Evolutionary conservation across 2,113 vertebrate genomes (phyloP).

Genomic region (Taurulus bubalis): DNA sequence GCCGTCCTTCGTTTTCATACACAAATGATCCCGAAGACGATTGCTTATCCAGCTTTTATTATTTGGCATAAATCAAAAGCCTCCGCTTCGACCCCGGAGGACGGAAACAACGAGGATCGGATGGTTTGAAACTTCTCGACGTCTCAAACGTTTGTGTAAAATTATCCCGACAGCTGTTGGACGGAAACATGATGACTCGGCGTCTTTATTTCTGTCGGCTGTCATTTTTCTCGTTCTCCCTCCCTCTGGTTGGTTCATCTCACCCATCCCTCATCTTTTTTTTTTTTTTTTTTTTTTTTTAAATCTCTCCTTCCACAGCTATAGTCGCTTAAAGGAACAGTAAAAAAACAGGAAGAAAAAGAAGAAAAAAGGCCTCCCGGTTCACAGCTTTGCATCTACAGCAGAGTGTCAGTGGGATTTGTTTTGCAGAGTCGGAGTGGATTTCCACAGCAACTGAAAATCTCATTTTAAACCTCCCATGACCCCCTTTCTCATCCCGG

Average conservation of each 20-base stretch:
- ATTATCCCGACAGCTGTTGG: not conserved
- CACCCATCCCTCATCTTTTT: not conserved
- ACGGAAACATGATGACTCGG: not conserved
- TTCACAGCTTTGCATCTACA: slow-evolving; percentile 38
- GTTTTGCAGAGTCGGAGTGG: slow-evolving; percentile 38
- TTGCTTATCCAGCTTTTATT: not conserved
- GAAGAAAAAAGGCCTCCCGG: not conserved
- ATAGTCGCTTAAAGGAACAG: slow-evolving; percentile 15
- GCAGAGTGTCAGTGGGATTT: slow-evolving; percentile 49
- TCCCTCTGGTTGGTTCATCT: slow-evolving; percentile 16
- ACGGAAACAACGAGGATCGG: not conserved
- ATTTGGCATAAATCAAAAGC: not conserved
- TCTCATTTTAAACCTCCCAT: slow-evolving; percentile 69
- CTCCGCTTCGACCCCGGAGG: not conserved
- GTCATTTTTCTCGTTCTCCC: not conserved
- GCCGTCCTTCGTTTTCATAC: not conserved
- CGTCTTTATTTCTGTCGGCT: slow-evolving; percentile 4
- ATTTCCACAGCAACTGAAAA: slow-evolving; percentile 56
- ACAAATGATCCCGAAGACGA: not conserved
- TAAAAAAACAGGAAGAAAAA: not conserved
- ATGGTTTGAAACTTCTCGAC: not conserved
- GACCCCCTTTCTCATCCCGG: slow-evolving; percentile 49
- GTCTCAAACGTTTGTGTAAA: slow-evolving; percentile 2
- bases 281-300: slow-evolving; percentile 5
- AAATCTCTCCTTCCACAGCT: slow-evolving; percentile 21